phyloP scores from a whole-genome alignment of 2,888 invertebrate species.

The Zaprionus bogoriensis region DNA sequence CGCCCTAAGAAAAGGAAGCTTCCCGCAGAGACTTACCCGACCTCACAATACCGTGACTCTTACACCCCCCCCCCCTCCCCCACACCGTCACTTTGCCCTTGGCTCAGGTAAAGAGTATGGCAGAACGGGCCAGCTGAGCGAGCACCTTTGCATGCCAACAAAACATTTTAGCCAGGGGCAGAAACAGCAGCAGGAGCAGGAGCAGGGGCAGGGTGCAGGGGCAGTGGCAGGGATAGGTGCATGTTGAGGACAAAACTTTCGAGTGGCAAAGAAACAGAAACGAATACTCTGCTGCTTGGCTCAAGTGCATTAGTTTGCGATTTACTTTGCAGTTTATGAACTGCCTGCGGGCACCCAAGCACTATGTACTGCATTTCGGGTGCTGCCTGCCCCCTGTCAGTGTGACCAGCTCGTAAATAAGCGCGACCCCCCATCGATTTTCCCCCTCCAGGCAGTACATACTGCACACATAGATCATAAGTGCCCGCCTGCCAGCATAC shows the following conservation, averaged over 20 bases:
- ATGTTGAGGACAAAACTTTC: conserved; percentile 23
- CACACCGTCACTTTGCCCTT: conserved; percentile 1
- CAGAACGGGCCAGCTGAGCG: neutral
- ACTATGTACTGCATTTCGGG: conserved; percentile 22
- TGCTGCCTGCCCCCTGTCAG: conserved; percentile 16
- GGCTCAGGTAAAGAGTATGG: conserved; percentile 1
- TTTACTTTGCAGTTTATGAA: conserved; percentile 69
- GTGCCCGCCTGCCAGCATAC: neutral
- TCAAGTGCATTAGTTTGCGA: conserved; percentile 70
- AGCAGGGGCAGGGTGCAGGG: neutral
- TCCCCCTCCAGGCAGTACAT: neutral
- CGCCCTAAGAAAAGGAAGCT: conserved; percentile 36
- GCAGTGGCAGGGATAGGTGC: neutral
- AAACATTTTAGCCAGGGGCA: conserved; percentile 38
- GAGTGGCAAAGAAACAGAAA: conserved; percentile 22
- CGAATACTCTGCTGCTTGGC: conserved; percentile 38
- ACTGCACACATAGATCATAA: neutral
- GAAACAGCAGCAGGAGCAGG: neutral
- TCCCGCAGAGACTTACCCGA: neutral
- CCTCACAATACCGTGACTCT: conserved; percentile 3
- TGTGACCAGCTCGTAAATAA: conserved; percentile 39
- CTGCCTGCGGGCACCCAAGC: conserved; percentile 40
- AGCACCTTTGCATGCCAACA: conserved; percentile 52
- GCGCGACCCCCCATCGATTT: conserved; percentile 32
- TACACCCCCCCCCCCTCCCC: neutral